Conservation (phyloP, 2,113 vertebrate species). For the Mesoclemmys tuberculata region DNA sequence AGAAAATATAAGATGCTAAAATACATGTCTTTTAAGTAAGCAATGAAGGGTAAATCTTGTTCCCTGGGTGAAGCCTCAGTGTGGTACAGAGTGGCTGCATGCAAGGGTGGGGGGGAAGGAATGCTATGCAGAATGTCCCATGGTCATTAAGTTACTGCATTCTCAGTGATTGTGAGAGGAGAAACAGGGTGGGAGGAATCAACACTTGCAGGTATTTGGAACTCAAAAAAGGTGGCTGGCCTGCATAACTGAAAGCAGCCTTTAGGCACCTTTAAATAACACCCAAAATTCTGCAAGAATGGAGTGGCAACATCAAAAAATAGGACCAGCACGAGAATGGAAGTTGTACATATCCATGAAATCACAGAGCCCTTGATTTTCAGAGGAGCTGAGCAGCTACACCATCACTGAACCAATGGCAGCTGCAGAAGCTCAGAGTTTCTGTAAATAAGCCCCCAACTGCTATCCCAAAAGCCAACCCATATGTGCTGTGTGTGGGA, state of each 20-base stretch:
- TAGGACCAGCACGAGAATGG: not conserved
- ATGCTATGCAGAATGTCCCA: not conserved
- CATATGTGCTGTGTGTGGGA: not conserved
- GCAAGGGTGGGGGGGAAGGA: not conserved
- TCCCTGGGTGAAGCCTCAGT: not conserved
- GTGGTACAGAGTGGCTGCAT: not conserved
- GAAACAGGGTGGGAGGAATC: not conserved
- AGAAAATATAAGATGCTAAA: not conserved
- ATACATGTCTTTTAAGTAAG: slow-evolving; percentile 9
- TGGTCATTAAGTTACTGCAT: not conserved
- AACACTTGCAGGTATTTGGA: not conserved
- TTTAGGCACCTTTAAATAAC: not conserved
- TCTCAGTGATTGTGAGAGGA: not conserved
- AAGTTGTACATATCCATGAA: not conserved
- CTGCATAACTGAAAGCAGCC: slow-evolving; percentile 7
- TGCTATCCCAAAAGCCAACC: not conserved
- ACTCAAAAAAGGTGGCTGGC: not conserved
- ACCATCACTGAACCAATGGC: not conserved
- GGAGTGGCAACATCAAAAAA: fast-evolving
- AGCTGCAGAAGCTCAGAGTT: not conserved
- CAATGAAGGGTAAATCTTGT: not conserved
- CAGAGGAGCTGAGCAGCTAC: fast-evolving
- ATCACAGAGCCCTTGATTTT: fast-evolving
- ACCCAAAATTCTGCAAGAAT: not conserved
- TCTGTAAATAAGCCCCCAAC: not conserved